These are phyloP conservation scores for Protonibea diacanthus DNA, from an alignment of 2,797 vertebrate genomes.

Conservation along the genomic window DNA sequence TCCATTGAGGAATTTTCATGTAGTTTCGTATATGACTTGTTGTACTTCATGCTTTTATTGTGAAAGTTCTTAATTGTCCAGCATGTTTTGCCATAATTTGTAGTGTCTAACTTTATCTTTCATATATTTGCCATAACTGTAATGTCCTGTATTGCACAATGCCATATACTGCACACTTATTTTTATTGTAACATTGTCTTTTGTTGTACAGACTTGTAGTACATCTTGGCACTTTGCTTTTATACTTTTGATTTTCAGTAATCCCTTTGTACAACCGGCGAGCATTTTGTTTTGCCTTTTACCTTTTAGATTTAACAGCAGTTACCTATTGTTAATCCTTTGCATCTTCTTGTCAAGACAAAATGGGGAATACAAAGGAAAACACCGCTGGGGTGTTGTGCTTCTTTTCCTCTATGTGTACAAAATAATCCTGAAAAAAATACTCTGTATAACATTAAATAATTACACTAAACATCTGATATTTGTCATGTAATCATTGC, in stretches of 20 bases:
- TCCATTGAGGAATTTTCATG: conserved; percentile 67
- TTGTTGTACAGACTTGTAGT: conserved; percentile 80
- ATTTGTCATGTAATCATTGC: conserved; percentile 27
- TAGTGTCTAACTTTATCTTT: conserved; percentile 80
- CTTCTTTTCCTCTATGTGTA: conserved; percentile 75
- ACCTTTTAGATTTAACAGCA: conserved; percentile 63
- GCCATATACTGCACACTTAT: conserved; percentile 78
- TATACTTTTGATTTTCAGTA: conserved; percentile 70
- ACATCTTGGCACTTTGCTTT: conserved; percentile 80
- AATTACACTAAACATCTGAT: conserved; percentile 64
- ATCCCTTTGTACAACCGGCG: conserved; percentile 66
- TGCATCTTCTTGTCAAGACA: conserved; percentile 60
- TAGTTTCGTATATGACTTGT: conserved; percentile 77
- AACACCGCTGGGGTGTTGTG: conserved; percentile 67
- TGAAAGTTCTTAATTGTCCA: conserved; percentile 71
- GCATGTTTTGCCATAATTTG: conserved; percentile 80
- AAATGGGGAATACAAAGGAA: conserved; percentile 59
- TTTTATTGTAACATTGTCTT: conserved; percentile 72
- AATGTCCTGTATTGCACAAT: conserved; percentile 83
- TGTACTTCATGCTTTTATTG: conserved; percentile 77
- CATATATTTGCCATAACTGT: conserved; percentile 79
- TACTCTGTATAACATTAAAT: conserved; percentile 82
- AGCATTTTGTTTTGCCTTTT: conserved; percentile 74
- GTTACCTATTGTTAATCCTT: conserved; percentile 64
- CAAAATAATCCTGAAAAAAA: conserved; percentile 65